Evolutionary conservation across 1,140 invertebrate species (phyloP), one percentile per base, ranked within the genome.

Genomic region (Pachyrhynchus sulphureomaculatus): DNA sequence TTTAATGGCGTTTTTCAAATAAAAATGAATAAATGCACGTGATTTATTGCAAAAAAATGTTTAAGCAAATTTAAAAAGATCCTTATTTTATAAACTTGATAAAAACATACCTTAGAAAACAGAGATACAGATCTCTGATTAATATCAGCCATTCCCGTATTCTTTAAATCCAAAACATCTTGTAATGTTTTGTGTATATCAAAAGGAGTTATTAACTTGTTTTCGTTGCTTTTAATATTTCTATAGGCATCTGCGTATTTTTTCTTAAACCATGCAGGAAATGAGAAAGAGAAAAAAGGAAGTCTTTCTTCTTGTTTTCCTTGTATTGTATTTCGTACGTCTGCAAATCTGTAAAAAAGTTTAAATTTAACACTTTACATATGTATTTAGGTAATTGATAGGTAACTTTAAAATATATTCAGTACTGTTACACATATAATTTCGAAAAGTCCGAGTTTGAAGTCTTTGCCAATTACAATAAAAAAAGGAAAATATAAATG

Each of bases 281-380:
- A 83, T 0, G 83, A 78, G 49, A 95, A 85, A 0, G 87, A 86
- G 74, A 96, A 92, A 64, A 93, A 88, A 0, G 93, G 93, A 23
- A 95, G 67, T 4, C 93, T 81, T 70, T 96, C 93, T 73, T 96
- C 93, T 62, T 92, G 84, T 77, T 94, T 93, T 0, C 92, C 93
- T 76, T 95, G 92, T 8, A 93, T 78, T 0, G 92, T 94, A 65
- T 90, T 86, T 0, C 93, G 83, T 6, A 95, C 86, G 42, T 86
- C 81, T 0, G 89, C 84, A 77, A 93, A 94, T 69, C 90, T 89
- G 61, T 17, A 77, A 72, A 68, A 64, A 53, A n/a, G n/a, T n/a
- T n/a, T n/a, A n/a, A n/a, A n/a, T n/a, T n/a, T n/a, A n/a, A n/a
- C n/a, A n/a, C n/a, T n/a, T n/a, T n/a, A n/a, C n/a, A n/a, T n/a